Conservation (phyloP, 92 coral and sea anemone genomes). For the Palythoa grandiflora region DNA sequence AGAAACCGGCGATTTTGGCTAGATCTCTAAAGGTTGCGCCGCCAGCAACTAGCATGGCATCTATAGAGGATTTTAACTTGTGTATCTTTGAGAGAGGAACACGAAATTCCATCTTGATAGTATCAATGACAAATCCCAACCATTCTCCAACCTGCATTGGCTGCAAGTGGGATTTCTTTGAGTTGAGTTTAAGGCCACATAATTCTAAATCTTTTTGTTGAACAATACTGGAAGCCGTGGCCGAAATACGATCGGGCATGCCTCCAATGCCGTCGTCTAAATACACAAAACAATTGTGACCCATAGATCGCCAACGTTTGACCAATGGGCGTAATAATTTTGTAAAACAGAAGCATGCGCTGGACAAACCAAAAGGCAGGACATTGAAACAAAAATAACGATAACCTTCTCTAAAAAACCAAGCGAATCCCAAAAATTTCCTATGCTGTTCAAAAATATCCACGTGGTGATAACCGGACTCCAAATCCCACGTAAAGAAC, state of each 20-base stretch:
- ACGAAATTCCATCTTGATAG: conserved; percentile 59
- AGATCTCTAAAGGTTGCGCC: conserved; percentile 47
- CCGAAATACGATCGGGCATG: neutral
- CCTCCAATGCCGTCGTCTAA: conserved; percentile 16
- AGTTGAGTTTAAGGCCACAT: conserved; percentile 2
- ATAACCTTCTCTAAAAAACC: neutral
- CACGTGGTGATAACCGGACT: conserved; percentile 2
- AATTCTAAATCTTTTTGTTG: neutral
- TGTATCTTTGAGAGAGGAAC: conserved; percentile 59
- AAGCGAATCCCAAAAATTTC: conserved; percentile 11
- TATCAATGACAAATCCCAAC: conserved; percentile 71
- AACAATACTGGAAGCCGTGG: conserved; percentile 5
- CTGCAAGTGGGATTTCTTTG: conserved; percentile 60
- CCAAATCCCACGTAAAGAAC: conserved; percentile 9
- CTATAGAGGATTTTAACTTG: conserved; percentile 54
- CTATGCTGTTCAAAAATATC: conserved; percentile 11
- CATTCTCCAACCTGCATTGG: conserved; percentile 76
- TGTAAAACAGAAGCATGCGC: conserved; percentile 13
- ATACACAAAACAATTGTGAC: conserved; percentile 12
- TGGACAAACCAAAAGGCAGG: conserved; percentile 11
- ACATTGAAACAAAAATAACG: conserved; percentile 8
- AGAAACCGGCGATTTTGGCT: conserved; percentile 65
- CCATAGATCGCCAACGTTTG: conserved; percentile 13
- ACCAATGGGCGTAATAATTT: conserved; percentile 19
- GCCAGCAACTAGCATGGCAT: conserved; percentile 36